Conservation (phyloP, 2,888 invertebrate species). For the Buathra laborator region DNA sequence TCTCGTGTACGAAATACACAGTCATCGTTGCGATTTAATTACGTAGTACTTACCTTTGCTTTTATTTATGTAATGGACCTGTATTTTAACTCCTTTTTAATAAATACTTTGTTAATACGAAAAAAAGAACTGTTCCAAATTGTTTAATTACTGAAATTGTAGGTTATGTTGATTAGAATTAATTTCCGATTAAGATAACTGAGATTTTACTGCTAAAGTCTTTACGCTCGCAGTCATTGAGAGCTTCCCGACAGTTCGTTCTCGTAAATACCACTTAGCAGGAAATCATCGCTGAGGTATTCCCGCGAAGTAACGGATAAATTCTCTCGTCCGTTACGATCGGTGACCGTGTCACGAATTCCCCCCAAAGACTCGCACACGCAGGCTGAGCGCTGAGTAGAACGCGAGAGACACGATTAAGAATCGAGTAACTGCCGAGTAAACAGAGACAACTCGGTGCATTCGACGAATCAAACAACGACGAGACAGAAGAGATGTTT, state of each 20-base stretch:
- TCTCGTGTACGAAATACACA: too few relatives aligned
- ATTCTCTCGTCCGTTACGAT: constrained; percentile 43
- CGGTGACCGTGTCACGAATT: constrained; percentile 33
- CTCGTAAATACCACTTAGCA: constrained; percentile 26
- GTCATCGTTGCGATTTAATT: too few relatives aligned
- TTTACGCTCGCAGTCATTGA: neutral
- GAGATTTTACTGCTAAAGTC: neutral
- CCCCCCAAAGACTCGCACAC: neutral
- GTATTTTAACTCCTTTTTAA: neutral
- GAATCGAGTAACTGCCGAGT: constrained; percentile 4
- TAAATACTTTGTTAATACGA: neutral
- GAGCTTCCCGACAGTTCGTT: neutral
- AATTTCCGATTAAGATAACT: neutral
- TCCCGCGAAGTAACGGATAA: constrained; percentile 58
- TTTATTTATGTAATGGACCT: too few relatives aligned
- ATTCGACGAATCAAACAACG: neutral
- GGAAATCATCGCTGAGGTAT: constrained; percentile 31
- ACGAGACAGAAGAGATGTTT: neutral
- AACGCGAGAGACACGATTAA: neutral
- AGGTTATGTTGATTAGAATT: too few relatives aligned
- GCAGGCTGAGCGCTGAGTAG: neutral
- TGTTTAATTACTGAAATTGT: too few relatives aligned
- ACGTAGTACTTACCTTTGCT: too few relatives aligned
- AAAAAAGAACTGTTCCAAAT: neutral
- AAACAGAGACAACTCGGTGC: neutral